phyloP scores from a whole-genome alignment of 2,888 invertebrate genomes.

The Seira sanloemensis region DNA sequence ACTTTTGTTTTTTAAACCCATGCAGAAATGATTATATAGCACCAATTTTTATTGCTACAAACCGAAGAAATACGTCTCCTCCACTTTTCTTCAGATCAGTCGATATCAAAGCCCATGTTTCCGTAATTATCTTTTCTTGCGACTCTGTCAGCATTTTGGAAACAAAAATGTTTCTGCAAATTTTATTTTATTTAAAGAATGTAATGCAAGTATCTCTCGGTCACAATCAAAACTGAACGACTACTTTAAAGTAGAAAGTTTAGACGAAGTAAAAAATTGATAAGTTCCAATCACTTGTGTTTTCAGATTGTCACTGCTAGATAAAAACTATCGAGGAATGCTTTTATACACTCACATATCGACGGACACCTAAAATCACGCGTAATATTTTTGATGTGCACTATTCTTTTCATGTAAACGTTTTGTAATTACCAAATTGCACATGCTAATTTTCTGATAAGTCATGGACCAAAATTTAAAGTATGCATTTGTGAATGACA shows the following conservation, averaged over 20 bases:
- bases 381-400: no score
- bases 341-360: background rate
- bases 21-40: background rate
- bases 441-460: no score
- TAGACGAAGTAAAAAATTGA: background rate
- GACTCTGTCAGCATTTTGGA: conserved; percentile 75
- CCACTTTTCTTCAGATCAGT: conserved; percentile 77
- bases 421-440: no score
- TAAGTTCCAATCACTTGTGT: background rate
- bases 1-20: background rate
- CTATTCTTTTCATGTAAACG: no score
- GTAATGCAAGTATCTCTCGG: no score
- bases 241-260: background rate
- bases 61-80: conserved; percentile 77
- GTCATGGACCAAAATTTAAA: no score
- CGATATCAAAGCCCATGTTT: conserved; percentile 76
- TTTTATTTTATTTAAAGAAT: background rate
- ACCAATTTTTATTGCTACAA: conserved; percentile 57
- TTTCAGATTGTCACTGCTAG: background rate
- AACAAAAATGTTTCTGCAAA: background rate
- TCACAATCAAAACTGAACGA: background rate
- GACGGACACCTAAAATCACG: no score
- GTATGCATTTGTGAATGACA: no score
- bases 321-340: background rate
- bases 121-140: conserved; percentile 76